phyloP scores from a whole-genome alignment of 2,888 invertebrate genomes.

The Rosalia funebris region DNA sequence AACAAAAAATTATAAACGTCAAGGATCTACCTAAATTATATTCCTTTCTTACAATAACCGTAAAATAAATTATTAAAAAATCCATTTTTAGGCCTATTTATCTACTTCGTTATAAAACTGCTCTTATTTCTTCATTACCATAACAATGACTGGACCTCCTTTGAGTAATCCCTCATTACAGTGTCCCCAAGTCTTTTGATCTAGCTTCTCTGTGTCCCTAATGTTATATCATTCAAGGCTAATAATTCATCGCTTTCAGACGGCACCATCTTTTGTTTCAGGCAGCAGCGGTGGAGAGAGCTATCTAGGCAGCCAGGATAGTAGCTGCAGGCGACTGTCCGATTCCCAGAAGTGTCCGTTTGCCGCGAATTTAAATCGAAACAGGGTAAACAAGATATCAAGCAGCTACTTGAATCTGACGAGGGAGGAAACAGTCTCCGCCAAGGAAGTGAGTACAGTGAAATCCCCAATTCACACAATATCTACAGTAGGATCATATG shows the following conservation, averaged over 20 bases:
- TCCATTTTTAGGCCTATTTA: too few relatives aligned
- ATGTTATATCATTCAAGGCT: not conserved
- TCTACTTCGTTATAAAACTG: too few relatives aligned
- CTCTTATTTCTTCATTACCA: too few relatives aligned
- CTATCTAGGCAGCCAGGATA: slow-evolving; percentile 64
- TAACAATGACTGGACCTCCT: slow-evolving; percentile 8
- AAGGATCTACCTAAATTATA: too few relatives aligned
- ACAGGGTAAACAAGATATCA: slow-evolving; percentile 68
- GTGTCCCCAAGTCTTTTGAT: slow-evolving; percentile 14
- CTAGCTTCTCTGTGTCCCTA: not conserved
- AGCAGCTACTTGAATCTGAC: slow-evolving; percentile 78
- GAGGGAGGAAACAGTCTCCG: slow-evolving; percentile 69
- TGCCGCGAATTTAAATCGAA: slow-evolving; percentile 51
- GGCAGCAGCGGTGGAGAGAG: slow-evolving; percentile 77
- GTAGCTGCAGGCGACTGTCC: slow-evolving; percentile 65
- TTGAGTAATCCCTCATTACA: slow-evolving; percentile 1
- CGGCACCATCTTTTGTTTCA: slow-evolving; percentile 21
- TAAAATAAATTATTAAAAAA: too few relatives aligned
- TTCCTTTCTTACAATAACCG: too few relatives aligned
- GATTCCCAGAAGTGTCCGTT: slow-evolving; percentile 61
- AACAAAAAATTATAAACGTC: too few relatives aligned
- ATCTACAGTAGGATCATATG: too few relatives aligned
- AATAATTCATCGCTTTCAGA: too few relatives aligned
- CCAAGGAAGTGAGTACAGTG: slow-evolving; percentile 37
- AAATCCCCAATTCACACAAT: too few relatives aligned